Percentiles rank a stretch among this genome's conserved stretches.
phyloP scores from a whole-genome alignment of 2,888 invertebrate species.

The Tenodera sinensis region DNA sequence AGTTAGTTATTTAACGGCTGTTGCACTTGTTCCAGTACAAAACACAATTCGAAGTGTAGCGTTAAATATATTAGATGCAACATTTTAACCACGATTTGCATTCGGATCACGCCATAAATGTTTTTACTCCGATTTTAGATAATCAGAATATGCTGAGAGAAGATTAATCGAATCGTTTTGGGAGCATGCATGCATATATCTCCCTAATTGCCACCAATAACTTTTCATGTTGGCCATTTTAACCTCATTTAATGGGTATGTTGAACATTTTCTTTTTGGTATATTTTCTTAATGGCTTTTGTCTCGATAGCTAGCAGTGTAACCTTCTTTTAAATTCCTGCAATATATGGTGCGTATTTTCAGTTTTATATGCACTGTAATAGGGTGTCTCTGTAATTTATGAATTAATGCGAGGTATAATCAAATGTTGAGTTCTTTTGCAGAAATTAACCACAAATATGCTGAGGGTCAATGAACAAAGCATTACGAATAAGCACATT shows the following conservation, averaged over 20 bases:
- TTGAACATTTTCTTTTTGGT: no score
- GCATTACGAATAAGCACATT: no score
- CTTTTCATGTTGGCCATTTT: neutral
- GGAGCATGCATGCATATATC: neutral
- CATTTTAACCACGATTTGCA: neutral
- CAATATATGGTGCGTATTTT: no score
- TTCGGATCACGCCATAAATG: neutral
- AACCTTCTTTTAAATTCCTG: no score
- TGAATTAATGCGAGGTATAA: no score
- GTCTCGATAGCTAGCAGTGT: no score
- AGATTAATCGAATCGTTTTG: neutral
- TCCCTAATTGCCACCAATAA: neutral
- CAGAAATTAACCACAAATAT: no score
- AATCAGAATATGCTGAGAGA: neutral
- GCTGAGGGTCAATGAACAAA: no score
- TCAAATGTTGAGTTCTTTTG: no score
- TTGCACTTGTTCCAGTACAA: neutral
- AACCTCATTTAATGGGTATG: neutral
- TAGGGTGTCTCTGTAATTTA: no score
- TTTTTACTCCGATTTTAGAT: neutral
- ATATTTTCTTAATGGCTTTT: no score
- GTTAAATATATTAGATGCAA: neutral
- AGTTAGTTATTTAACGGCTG: neutral
- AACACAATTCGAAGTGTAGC: neutral
- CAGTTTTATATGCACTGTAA: no score